A percentile compares a stretch with the other conserved stretches of the same genome.
Evolutionary conservation across 1,140 invertebrate genomes (phyloP).

Genomic region (Amphibalanus amphitrite): DNA sequence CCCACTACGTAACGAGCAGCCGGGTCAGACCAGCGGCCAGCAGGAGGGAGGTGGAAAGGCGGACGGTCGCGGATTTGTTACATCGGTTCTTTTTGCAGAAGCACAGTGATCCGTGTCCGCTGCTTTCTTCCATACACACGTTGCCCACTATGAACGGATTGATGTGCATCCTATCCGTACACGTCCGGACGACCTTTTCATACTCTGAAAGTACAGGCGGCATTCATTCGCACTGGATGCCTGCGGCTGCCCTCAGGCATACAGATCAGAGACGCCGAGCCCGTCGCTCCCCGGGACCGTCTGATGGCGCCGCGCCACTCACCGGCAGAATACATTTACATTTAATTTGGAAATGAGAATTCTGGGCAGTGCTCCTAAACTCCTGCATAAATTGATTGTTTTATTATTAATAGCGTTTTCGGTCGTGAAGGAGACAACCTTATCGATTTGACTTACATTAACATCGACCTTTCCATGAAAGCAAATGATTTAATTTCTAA

Average conservation of each 20-base stretch:
- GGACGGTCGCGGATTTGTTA: background rate
- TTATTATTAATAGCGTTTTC: too few relatives aligned
- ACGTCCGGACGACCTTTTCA: background rate
- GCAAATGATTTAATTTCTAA: too few relatives aligned
- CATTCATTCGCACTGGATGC: background rate
- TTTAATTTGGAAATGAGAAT: too few relatives aligned
- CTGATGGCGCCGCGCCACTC: too few relatives aligned
- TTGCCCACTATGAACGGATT: conserved; percentile 5
- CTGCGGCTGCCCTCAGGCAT: background rate
- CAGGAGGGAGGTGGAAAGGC: background rate
- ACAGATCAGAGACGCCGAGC: background rate
- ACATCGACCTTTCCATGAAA: too few relatives aligned
- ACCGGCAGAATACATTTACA: too few relatives aligned
- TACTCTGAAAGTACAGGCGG: background rate
- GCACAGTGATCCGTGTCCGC: conserved; percentile 2
- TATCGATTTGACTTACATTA: too few relatives aligned
- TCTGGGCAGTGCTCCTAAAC: too few relatives aligned
- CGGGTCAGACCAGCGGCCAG: background rate
- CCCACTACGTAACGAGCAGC: background rate
- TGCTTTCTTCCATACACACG: conserved; percentile 5
- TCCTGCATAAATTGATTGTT: too few relatives aligned
- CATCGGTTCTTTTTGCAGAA: conserved; percentile 1
- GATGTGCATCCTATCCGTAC: conserved; percentile 4
- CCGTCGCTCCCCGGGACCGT: background rate
- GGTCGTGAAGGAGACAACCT: too few relatives aligned